A percentile compares a stretch with the other conserved stretches of the same genome.
These are phyloP conservation scores for Macrotus californicus DNA, from an alignment of 2,113 vertebrate species.

Conservation along the genomic window DNA sequence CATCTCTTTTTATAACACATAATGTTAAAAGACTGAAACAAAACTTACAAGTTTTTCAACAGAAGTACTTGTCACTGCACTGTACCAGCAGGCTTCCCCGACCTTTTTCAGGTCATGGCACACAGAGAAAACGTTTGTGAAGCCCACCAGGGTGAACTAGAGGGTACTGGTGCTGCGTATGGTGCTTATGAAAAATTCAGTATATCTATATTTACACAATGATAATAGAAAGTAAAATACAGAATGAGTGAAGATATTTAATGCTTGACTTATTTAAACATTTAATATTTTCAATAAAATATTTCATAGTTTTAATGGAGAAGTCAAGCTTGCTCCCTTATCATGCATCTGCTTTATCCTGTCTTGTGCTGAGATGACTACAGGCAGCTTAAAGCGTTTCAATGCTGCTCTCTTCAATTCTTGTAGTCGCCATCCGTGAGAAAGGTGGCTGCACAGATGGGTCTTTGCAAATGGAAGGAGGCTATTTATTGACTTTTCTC, in stretches of 20 bases:
- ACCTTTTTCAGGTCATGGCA: neutral
- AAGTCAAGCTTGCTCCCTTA: neutral
- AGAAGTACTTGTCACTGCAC: neutral
- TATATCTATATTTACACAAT: neutral
- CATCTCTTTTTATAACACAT: slow-evolving; percentile 10
- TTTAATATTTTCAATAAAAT: neutral
- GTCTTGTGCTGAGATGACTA: neutral
- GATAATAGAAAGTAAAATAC: neutral
- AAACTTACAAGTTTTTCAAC: neutral
- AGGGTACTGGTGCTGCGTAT: neutral
- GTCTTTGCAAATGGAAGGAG: neutral
- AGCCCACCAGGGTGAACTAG: neutral
- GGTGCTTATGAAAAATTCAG: neutral
- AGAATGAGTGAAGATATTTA: neutral
- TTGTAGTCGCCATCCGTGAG: neutral
- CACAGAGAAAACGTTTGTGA: neutral
- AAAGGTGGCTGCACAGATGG: neutral
- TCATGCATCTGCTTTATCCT: neutral
- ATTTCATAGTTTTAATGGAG: neutral
- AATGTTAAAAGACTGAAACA: slow-evolving; percentile 9
- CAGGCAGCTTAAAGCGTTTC: neutral
- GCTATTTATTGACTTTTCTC: neutral
- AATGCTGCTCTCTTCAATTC: neutral
- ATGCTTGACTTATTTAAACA: slow-evolving; percentile 1
- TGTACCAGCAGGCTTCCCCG: neutral